Conservation (phyloP, 2,888 invertebrate genomes). For the Griposia aprilina region DNA sequence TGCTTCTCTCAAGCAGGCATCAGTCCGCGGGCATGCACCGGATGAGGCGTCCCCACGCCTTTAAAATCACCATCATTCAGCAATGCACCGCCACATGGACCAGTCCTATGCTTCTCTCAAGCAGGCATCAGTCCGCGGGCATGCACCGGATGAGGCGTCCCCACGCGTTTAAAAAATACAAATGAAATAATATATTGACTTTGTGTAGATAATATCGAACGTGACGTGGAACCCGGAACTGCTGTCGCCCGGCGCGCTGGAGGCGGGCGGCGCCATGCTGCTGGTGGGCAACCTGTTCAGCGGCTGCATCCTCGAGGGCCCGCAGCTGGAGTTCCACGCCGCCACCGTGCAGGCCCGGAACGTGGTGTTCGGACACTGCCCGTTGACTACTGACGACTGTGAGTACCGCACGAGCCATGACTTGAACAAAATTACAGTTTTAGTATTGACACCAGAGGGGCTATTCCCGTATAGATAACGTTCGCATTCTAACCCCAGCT, state of each 20-base stretch:
- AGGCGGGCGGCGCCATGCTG: constrained; percentile 93
- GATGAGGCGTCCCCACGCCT: neutral
- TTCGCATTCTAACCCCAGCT: neutral
- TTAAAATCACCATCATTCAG: no score
- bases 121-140: neutral
- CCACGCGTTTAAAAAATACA: neutral
- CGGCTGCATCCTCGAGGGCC: constrained; percentile 96
- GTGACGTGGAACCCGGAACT: constrained; percentile 94
- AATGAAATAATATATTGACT: neutral
- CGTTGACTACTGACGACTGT: constrained; percentile 94
- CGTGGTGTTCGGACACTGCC: constrained; percentile 94
- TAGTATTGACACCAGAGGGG: neutral
- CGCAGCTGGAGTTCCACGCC: constrained; percentile 94
- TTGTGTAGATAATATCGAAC: constrained; percentile 93
- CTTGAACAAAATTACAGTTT: neutral
- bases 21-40: neutral
- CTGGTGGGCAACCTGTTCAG: constrained; percentile 95
- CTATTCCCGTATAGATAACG: neutral
- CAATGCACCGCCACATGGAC: no score
- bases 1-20: neutral
- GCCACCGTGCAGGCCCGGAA: constrained; percentile 92
- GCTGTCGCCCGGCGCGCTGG: constrained; percentile 93
- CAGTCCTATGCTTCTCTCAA: neutral
- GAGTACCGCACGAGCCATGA: constrained; percentile 73
- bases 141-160: neutral